Percentiles rank a stretch among this genome's conserved stretches.
These are phyloP conservation scores for Nasua narica DNA, from an alignment of 2,797 vertebrate species.

Conservation along the genomic window DNA sequence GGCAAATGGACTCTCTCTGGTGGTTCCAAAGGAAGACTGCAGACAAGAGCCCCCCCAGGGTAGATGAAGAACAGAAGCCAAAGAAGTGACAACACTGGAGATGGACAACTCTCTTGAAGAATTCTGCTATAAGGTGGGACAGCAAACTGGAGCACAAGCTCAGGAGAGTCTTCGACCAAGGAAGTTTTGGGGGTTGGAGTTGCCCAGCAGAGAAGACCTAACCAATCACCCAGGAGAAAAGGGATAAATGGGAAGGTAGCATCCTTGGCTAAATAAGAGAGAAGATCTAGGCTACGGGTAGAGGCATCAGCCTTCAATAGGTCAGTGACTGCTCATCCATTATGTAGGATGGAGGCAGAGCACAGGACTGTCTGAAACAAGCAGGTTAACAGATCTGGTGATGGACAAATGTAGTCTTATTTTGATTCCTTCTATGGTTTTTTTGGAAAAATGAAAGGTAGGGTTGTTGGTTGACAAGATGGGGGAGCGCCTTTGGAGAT, in stretches of 20 bases:
- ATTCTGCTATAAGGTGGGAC: neutral
- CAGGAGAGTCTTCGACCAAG: neutral
- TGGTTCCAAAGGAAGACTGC: neutral
- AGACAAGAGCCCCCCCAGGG: neutral
- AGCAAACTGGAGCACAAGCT: neutral
- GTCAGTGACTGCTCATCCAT: too few species aligned
- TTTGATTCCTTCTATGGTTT: neutral
- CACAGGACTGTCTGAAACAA: too few species aligned
- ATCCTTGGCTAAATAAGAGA: neutral
- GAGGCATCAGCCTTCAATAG: accelerated
- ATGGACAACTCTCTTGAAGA: neutral
- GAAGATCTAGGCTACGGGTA: neutral
- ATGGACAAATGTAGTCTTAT: neutral
- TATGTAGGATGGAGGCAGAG: too few species aligned
- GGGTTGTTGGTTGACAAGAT: neutral
- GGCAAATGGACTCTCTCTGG: neutral
- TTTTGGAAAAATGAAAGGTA: neutral
- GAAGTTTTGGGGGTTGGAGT: neutral
- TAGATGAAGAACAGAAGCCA: neutral
- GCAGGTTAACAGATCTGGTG: neutral
- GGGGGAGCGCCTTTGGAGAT: neutral
- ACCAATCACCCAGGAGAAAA: neutral
- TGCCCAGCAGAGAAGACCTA: neutral
- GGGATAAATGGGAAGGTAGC: neutral
- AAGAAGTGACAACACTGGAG: neutral